Conservation (phyloP, 2,113 vertebrate genomes). For the Calonectris borealis region DNA sequence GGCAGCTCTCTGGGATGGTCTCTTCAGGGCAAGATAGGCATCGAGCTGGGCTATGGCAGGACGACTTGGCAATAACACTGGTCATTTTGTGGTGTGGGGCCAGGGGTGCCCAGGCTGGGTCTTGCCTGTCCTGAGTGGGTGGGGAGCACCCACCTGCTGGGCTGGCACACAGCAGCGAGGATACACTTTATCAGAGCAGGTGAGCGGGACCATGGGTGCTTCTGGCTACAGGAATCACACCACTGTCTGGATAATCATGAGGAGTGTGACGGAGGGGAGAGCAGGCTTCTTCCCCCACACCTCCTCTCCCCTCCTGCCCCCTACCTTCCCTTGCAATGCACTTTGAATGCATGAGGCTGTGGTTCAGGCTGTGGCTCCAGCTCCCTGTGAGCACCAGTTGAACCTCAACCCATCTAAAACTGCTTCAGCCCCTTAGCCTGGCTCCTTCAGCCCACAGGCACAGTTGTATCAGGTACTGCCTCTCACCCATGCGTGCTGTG, state of each 20-base stretch:
- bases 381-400: neutral
- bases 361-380: neutral
- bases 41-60: neutral
- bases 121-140: neutral
- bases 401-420: neutral
- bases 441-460: neutral
- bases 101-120: neutral
- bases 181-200: constrained; percentile 37
- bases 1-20: neutral
- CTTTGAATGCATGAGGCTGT: neutral
- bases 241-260: neutral
- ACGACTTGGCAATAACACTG: neutral
- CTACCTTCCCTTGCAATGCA: neutral
- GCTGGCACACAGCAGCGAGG: neutral
- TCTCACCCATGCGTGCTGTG: neutral
- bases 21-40: no score
- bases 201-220: accelerated
- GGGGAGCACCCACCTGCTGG: accelerated
- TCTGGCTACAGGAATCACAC: neutral
- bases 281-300: constrained; percentile 14
- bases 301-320: neutral
- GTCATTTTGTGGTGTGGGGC: neutral
- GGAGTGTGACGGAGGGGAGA: constrained; percentile 18
- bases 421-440: neutral
- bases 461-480: neutral